Evolutionary conservation across 92 coral and sea anemone genomes (phyloP), one percentile per base, ranked within the genome.

Genomic region (Zoanthus solanderi): DNA sequence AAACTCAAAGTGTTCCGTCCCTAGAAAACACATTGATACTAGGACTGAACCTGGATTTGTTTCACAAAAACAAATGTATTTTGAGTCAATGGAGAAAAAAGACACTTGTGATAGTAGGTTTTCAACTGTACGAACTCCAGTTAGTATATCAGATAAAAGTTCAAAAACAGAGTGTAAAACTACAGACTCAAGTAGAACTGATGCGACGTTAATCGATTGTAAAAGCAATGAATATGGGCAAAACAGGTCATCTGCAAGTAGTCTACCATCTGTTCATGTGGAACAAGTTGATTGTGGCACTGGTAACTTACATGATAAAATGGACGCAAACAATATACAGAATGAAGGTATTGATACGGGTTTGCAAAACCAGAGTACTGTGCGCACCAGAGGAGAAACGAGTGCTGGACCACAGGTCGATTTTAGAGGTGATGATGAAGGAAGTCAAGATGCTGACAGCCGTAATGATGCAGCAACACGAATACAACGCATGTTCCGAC

Each of bases 401-500:
- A 81, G 85, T 56, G 89, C 78, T 11, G 63, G 81, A 0, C 46
- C 72, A 29, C 78, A 63, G 69, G 45, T 52, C 0, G 83, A 45
- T 45, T 16, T 30, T 4, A 71, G 72, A 76, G 79, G 57, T 4
- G 45, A 68, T 54, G 28, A 76, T 13, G 68, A 61, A 71, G 37
- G 79, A 15, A 63, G 32, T 50, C n/a, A 71, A n/a, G 48, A 78
- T 65, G 72, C 37, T 7, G 83, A 84, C 31, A 78, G 83, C 31
- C 94, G 94, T 7, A 87, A 90, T 44, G 83, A 81, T 8, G 99
- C 99, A 18, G 99, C 99, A 15, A 90, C 94, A 9, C 88, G 95
- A 18, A 97, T 97, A 82, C 99, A 97, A 81, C 94, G 98, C 2
- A 87, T 97, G 90, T 97, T 85, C 81, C 95, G 98, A 31, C 94